Base-by-base conservation (phyloP, 2,113 vertebrate species). In the Ramphastos sulfuratus region DNA sequence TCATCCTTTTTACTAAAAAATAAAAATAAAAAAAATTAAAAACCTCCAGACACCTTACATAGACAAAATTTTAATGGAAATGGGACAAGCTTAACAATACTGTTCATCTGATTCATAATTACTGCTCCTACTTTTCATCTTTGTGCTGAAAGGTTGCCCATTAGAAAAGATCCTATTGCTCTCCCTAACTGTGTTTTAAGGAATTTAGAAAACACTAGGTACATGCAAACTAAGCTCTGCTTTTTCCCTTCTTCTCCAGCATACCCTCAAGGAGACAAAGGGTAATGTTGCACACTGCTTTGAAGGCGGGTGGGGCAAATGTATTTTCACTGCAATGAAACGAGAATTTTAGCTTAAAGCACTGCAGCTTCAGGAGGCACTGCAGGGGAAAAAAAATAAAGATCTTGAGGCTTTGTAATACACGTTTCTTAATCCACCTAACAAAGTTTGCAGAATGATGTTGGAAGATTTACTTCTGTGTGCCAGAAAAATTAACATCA, bases 401-500 rank as follows among this genome's bases (percentile, higher is more conserved):
- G 31, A 87, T 55, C 33, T 16, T 23, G 23, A 82, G 12, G 39
- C 10, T 76, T 50, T 50, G 12, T 20, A 76, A 85, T 24, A 63
- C 7, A 37, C 2, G 14, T 74, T 56, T 72, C 4, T n/a, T 72
- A 84, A 69, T 6, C 1, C 18, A 75, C 9, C 4, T 46, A 88
- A 69, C 11, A 76, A 77, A 50, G 14, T 33, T 10, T 56, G 12
- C 37, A 87, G 52, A 64, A 60, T 18, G 2, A 0, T 20, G 8
- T 30, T 9, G 4, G 12, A 80, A 81, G 18, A 25, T 44, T 79
- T 5, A 69, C 6, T 54, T 66, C 31, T 2, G 1, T 1, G 0
- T 9, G 17, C 35, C 44, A 84, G n/a, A 30, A 30, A 89, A 83
- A 28, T 59, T 66, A 33, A 50, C 12, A 55, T 10, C 6, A 28